These are phyloP conservation scores for Agrotis ipsilon DNA, from an alignment of 2,888 invertebrate genomes.

Conservation along the genomic window DNA sequence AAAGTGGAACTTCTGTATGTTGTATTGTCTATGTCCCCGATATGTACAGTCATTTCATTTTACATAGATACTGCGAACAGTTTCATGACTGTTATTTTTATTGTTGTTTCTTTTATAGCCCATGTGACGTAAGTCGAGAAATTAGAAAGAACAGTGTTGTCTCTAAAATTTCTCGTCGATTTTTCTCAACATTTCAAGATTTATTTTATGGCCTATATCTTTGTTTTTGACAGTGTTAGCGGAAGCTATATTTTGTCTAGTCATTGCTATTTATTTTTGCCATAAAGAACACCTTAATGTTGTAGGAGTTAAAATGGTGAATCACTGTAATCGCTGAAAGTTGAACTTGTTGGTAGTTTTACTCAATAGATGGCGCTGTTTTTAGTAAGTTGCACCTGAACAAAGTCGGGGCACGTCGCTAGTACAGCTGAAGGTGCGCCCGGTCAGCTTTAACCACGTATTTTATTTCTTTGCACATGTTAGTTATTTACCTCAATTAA, in stretches of 20 bases:
- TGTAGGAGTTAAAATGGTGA: no score
- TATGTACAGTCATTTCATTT: conserved; percentile 11
- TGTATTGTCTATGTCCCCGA: not conserved
- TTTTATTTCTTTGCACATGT: conserved; percentile 5
- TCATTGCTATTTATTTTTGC: not conserved
- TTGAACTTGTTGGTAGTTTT: no score
- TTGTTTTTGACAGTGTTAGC: conserved; percentile 6
- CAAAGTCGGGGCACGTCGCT: no score
- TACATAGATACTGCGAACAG: conserved; percentile 10
- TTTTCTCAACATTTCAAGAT: not conserved
- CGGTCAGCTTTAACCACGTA: conserved; percentile 5
- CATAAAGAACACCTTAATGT: no score
- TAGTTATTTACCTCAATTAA: conserved; percentile 27
- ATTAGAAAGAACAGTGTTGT: not conserved
- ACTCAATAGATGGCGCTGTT: no score
- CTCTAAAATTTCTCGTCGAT: not conserved
- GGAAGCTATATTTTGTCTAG: conserved; percentile 14
- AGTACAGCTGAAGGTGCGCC: no score
- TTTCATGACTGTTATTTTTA: conserved; percentile 32
- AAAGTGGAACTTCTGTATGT: conserved; percentile 23
- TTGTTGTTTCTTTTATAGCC: conserved; percentile 11
- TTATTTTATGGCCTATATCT: not conserved
- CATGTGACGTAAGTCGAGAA: conserved; percentile 5
- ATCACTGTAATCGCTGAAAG: no score
- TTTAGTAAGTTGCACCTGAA: no score